These are phyloP conservation scores for Copidosoma aretas DNA, from an alignment of 2,888 invertebrate genomes.

Conservation along the genomic window DNA sequence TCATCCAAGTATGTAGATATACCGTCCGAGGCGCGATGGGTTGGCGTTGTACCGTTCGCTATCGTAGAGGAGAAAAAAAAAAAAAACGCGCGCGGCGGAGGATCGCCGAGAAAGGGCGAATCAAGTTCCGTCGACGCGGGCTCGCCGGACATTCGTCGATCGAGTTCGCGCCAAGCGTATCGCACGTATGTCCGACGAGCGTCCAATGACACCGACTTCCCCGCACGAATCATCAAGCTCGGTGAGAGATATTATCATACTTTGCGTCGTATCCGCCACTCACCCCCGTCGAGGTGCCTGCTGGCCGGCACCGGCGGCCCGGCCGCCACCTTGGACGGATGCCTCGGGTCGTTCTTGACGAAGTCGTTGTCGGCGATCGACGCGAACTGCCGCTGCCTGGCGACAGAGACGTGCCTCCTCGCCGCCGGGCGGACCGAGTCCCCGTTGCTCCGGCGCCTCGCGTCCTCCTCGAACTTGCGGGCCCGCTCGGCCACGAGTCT, in stretches of 20 bases:
- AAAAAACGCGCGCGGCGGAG: too few relatives aligned
- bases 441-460: not conserved
- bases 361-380: slow-evolving; percentile 38
- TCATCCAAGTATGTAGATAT: too few relatives aligned
- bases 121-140: too few relatives aligned
- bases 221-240: too few relatives aligned
- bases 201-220: too few relatives aligned
- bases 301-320: slow-evolving; percentile 12
- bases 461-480: slow-evolving; percentile 6
- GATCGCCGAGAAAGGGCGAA: too few relatives aligned
- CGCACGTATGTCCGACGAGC: too few relatives aligned
- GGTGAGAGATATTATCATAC: not conserved
- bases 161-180: too few relatives aligned
- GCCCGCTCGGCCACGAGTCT: not conserved
- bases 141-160: too few relatives aligned
- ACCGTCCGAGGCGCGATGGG: too few relatives aligned
- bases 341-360: slow-evolving; percentile 35
- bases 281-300: slow-evolving; percentile 27
- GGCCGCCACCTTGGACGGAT: slow-evolving; percentile 30
- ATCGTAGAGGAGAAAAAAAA: too few relatives aligned
- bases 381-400: slow-evolving; percentile 24
- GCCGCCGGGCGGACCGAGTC: not conserved
- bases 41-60: too few relatives aligned
- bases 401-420: slow-evolving; percentile 11
- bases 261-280: slow-evolving; percentile 1